phyloP scores from a whole-genome alignment of 2,888 invertebrate species.

The Siphlonurus alternatus region DNA sequence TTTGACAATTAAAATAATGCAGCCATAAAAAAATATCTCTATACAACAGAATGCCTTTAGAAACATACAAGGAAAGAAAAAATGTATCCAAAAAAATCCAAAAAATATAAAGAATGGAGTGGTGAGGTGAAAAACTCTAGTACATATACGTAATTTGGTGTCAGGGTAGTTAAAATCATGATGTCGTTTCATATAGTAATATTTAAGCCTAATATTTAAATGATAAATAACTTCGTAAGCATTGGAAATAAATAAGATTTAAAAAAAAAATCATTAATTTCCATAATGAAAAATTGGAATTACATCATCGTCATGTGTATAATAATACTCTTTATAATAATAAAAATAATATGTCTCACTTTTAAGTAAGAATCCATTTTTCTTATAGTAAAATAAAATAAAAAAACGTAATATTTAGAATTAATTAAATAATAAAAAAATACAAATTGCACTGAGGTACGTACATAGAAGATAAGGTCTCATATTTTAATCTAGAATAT shows the following conservation, averaged over 20 bases:
- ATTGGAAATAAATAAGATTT: too few species aligned
- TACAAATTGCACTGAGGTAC: not conserved
- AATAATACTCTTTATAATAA: too few species aligned
- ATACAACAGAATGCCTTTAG: too few species aligned
- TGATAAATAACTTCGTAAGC: not conserved
- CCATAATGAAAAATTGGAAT: not conserved
- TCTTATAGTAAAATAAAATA: not conserved
- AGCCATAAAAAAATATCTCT: too few species aligned
- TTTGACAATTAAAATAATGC: too few species aligned
- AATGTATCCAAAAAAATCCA: not conserved
- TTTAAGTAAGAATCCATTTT: not conserved
- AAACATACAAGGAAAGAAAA: too few species aligned
- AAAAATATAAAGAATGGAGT: not conserved
- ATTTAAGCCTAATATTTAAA: not conserved
- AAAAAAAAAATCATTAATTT: not conserved
- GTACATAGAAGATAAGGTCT: not conserved
- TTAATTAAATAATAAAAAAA: not conserved
- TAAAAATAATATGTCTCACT: too few species aligned
- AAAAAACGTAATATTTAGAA: not conserved
- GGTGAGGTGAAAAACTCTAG: constrained; percentile 23
- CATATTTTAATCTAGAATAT: not conserved
- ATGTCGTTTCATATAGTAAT: constrained; percentile 8
- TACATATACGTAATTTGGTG: constrained; percentile 80
- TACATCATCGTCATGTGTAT: not conserved
- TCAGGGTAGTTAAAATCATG: constrained; percentile 46